Conservation (phyloP, 1,140 invertebrate genomes). For the Lordiphosa mommai region DNA sequence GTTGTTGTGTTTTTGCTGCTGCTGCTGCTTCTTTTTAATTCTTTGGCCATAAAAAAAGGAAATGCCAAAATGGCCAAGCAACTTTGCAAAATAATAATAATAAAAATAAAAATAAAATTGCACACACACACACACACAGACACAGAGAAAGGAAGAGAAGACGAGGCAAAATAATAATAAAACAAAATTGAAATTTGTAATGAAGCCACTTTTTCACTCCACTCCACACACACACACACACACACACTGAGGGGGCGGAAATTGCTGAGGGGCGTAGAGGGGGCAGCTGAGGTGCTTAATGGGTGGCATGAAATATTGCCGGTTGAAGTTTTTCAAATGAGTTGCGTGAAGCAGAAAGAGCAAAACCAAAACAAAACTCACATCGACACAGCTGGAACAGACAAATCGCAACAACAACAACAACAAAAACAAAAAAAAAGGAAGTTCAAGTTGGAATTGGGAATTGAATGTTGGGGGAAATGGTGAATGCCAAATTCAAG, state of each 20-base stretch:
- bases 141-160: neutral
- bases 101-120: constrained; percentile 66
- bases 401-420: constrained; percentile 4
- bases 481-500: constrained; percentile 27
- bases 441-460: constrained; percentile 30
- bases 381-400: constrained; percentile 18
- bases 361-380: constrained; percentile 52
- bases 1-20: too few relatives aligned
- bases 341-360: constrained; percentile 60
- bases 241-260: constrained; percentile 55
- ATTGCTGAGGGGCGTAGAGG: constrained; percentile 20
- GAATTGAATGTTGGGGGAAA: constrained; percentile 16
- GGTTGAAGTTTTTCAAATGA: constrained; percentile 73
- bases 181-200: constrained; percentile 78
- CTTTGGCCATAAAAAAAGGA: constrained; percentile 21
- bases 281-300: constrained; percentile 38
- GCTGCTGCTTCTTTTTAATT: constrained; percentile 14
- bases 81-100: constrained; percentile 60
- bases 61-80: constrained; percentile 33
- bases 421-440: constrained; percentile 8
- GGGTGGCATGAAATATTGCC: constrained; percentile 76
- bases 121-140: constrained; percentile 8
- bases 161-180: constrained; percentile 55
- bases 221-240: constrained; percentile 1
- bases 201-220: constrained; percentile 69